Percentiles rank a stretch among this genome's conserved stretches.
Evolutionary conservation across 1,140 invertebrate species (phyloP).

Genomic region (Pseudomyrmex pallidus): DNA sequence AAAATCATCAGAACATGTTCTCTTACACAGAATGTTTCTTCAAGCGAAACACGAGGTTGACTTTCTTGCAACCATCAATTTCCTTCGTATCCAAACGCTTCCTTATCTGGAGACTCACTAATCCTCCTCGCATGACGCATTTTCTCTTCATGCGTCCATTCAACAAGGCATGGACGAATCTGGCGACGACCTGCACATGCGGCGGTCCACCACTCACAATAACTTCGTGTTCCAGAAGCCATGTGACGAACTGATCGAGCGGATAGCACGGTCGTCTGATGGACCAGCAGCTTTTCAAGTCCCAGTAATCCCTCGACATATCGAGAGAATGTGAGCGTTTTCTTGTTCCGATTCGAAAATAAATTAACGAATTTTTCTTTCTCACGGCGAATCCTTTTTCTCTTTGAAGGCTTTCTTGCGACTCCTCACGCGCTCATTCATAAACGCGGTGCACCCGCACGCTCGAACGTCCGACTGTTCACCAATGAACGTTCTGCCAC

Average conservation of each 20-base stretch:
- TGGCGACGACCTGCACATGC: slow-evolving; percentile 73
- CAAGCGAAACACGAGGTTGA: slow-evolving; percentile 60
- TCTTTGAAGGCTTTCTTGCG: slow-evolving; percentile 50
- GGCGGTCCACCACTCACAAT: slow-evolving; percentile 68
- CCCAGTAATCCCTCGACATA: slow-evolving; percentile 69
- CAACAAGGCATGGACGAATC: slow-evolving; percentile 73
- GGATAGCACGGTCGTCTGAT: slow-evolving; percentile 56
- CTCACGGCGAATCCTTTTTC: neutral
- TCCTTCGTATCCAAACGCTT: slow-evolving; percentile 62
- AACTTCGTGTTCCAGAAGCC: slow-evolving; percentile 77
- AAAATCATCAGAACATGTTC: neutral
- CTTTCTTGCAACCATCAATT: slow-evolving; percentile 51
- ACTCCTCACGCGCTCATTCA: slow-evolving; percentile 62
- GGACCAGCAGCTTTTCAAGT: slow-evolving; percentile 70
- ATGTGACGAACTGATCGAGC: slow-evolving; percentile 49
- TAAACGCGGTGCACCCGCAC: slow-evolving; percentile 46
- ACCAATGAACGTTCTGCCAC: slow-evolving; percentile 22
- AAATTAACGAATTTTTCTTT: neutral
- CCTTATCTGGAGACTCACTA: slow-evolving; percentile 73
- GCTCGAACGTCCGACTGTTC: slow-evolving; percentile 24
- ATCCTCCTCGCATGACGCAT: slow-evolving; percentile 66
- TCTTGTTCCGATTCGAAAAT: too few relatives aligned
- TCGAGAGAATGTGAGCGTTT: slow-evolving; percentile 31
- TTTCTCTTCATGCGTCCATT: slow-evolving; percentile 46
- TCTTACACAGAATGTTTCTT: slow-evolving; percentile 68